These are phyloP conservation scores for Malurus splendens DNA, from an alignment of 2,797 vertebrate species.

Conservation along the genomic window DNA sequence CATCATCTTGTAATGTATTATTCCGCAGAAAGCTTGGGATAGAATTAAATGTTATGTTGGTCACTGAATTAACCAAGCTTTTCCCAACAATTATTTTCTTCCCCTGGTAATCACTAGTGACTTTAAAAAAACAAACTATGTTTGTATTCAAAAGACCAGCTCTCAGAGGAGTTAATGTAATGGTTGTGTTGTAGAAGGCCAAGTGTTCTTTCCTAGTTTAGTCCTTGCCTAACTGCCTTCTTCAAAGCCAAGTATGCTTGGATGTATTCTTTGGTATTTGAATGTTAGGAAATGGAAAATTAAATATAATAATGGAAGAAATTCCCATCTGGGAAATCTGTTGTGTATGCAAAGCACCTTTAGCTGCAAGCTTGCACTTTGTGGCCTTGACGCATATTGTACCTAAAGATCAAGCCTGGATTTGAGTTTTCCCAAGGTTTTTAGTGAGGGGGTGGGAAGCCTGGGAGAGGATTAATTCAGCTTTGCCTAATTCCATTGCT, in stretches of 20 bases:
- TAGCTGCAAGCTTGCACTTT: constrained; percentile 14
- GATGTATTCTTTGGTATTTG: constrained; percentile 57
- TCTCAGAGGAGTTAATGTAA: constrained; percentile 61
- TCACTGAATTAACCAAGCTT: constrained; percentile 36
- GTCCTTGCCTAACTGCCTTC: constrained; percentile 43
- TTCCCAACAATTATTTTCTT: constrained; percentile 46
- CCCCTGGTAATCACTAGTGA: constrained; percentile 31
- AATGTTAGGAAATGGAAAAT: constrained; percentile 67
- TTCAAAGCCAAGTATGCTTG: constrained; percentile 26
- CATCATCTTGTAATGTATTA: not conserved
- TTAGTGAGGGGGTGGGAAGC: not conserved
- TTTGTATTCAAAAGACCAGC: constrained; percentile 55
- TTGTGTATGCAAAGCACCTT: constrained; percentile 52
- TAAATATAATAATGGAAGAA: constrained; percentile 55
- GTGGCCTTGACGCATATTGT: constrained; percentile 3
- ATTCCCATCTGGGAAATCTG: constrained; percentile 54
- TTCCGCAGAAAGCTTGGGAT: not conserved
- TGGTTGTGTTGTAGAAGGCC: constrained; percentile 11
- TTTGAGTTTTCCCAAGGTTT: constrained; percentile 43
- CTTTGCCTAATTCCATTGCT: not conserved
- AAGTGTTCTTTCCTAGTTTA: constrained; percentile 48
- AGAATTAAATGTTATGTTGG: constrained; percentile 21
- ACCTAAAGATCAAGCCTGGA: constrained; percentile 11
- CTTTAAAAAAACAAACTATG: constrained; percentile 50
- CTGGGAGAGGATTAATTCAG: not conserved